phyloP scores from a whole-genome alignment of 2,888 invertebrate genomes.

The Sarcophaga caerulescens region DNA sequence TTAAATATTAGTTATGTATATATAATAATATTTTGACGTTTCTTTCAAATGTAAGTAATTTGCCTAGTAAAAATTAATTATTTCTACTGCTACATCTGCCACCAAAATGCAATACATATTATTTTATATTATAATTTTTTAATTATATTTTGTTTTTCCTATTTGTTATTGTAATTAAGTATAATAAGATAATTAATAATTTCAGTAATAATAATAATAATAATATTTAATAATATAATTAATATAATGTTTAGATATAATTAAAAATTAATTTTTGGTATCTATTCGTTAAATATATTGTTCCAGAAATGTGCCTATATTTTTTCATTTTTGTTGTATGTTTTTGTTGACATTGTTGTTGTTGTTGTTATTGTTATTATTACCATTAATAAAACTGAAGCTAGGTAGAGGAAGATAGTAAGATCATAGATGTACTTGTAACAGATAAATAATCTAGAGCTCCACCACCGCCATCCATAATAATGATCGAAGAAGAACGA shows the following conservation, averaged over 20 bases:
- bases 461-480: constrained; percentile 35
- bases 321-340: constrained; percentile 49
- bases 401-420: constrained; percentile 31
- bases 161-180: constrained; percentile 52
- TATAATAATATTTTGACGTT: constrained; percentile 67
- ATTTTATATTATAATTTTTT: constrained; percentile 41
- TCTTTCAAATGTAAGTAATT: constrained; percentile 66
- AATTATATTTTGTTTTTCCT: constrained; percentile 29
- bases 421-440: not conserved
- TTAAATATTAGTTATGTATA: constrained; percentile 65
- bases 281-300: constrained; percentile 66
- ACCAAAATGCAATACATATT: constrained; percentile 69
- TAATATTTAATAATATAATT: constrained; percentile 40
- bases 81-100: constrained; percentile 69
- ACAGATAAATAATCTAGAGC: constrained; percentile 30
- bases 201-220: constrained; percentile 54
- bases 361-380: constrained; percentile 38
- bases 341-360: constrained; percentile 32
- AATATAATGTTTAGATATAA: constrained; percentile 58
- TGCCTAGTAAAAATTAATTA: constrained; percentile 68
- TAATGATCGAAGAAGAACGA: not conserved
- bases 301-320: constrained; percentile 66
- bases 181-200: constrained; percentile 58
- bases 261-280: constrained; percentile 66
- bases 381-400: constrained; percentile 42